Base-by-base conservation (phyloP, 1,140 invertebrate species). In the Olivierus martensii region DNA sequence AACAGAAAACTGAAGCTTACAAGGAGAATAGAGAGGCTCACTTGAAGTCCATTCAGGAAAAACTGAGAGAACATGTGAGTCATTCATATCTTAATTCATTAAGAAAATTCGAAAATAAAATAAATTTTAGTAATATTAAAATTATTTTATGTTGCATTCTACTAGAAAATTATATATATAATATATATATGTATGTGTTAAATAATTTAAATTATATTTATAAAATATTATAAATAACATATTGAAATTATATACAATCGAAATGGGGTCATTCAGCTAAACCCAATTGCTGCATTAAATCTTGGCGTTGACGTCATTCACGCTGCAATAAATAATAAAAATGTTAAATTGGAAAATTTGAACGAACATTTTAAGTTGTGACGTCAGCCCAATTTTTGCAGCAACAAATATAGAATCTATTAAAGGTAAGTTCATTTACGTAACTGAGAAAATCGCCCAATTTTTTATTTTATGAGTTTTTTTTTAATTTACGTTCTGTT, bases 1-100 rank as follows among this genome's bases (percentile, higher is more conserved):
- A 90, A 63, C 78, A 83, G 46, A 92, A 91, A 70, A 88, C 93
- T 81, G 87, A 89, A 67, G 77, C 76, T 53, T 81, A 83, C 55
- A 82, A 79, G 62, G 87, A 85, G 64, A 94, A 93, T 62, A 76
- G 89, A 59, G 87, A 92, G 66, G 81, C 82, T 3, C 84, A 87
- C 65, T 86, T 93, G 62, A 82, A 79, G 58, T 85, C 87, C 63
- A 70, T 92, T 64, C 85, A 84, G 65, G 81, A 80, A 49, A 85
- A 89, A 65, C 76, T 91, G 54, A 88, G 88, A 74, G 87, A 84
- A 52, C 77, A 78, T 65, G 76, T 77, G 62, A 53, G 58, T 45
- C 3, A 18, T 41, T n/a, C 36, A 38, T 38, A 38, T 38, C 7
- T 38, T 38, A n/a, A n/a, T n/a, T n/a, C n/a, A n/a, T n/a, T n/a